Evolutionary conservation across 2,797 vertebrate species (phyloP).

Genomic region (Syngnathus acus): DNA sequence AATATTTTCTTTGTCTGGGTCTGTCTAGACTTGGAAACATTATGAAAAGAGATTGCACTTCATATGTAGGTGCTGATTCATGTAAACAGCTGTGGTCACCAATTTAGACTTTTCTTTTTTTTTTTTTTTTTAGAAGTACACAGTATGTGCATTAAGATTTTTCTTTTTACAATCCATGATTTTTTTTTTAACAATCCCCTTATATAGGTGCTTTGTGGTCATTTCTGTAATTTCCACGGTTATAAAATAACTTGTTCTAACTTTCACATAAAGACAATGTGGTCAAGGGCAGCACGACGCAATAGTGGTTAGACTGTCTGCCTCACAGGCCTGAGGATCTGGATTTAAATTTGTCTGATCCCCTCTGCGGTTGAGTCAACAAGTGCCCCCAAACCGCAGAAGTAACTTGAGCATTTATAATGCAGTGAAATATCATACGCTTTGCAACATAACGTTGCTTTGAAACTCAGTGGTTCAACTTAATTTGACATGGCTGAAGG

Average conservation of each 20-base stretch:
- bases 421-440: background rate
- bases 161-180: background rate
- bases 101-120: background rate
- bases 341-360: background rate
- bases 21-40: slow-evolving; percentile 16
- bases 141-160: background rate
- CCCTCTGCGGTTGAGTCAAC: background rate
- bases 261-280: background rate
- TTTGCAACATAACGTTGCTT: background rate
- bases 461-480: background rate
- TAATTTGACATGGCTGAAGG: slow-evolving; percentile 24
- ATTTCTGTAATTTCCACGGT: background rate
- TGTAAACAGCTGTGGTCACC: background rate
- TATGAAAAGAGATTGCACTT: slow-evolving; percentile 4
- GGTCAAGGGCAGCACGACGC: background rate
- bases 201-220: background rate
- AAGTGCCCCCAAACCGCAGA: no score
- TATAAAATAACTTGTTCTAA: background rate
- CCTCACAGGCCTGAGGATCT: background rate
- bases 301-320: no score
- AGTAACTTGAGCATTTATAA: background rate
- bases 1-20: slow-evolving; percentile 23
- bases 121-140: background rate
- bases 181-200: background rate
- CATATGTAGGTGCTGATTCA: background rate